A percentile compares a stretch with the other conserved stretches of the same genome.
Evolutionary conservation across 2,797 vertebrate species (phyloP).

Genomic region (Lates japonicus): DNA sequence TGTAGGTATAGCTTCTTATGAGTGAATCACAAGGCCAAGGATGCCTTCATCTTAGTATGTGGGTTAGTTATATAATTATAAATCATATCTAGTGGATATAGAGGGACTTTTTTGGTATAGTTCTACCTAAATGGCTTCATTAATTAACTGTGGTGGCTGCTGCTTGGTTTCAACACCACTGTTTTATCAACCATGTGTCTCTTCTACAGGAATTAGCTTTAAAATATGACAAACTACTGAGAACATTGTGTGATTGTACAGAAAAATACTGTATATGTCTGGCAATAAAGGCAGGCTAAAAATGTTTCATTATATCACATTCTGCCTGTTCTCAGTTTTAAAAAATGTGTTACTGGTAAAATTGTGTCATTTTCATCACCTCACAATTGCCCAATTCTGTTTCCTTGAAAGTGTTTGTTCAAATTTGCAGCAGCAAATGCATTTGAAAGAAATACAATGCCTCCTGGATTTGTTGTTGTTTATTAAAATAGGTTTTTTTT

Average conservation of each 20-base stretch:
- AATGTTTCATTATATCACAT: not conserved
- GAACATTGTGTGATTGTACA: not conserved
- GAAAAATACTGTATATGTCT: not conserved
- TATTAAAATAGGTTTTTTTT: not conserved
- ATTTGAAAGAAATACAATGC: not conserved
- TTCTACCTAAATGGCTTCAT: not conserved
- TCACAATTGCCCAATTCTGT: not conserved
- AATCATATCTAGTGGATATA: too few species aligned
- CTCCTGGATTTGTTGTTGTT: not conserved
- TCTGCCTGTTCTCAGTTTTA: not conserved
- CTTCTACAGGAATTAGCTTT: not conserved
- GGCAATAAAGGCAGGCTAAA: not conserved
- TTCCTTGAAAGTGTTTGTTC: too few species aligned
- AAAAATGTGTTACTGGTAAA: too few species aligned
- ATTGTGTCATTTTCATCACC: too few species aligned
- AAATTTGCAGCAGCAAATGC: not conserved
- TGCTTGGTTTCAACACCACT: not conserved
- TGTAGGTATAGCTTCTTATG: too few species aligned
- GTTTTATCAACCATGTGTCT: too few species aligned
- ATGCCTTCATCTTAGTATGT: not conserved
- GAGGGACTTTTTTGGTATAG: not conserved
- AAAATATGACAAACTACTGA: not conserved
- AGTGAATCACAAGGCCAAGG: too few species aligned
- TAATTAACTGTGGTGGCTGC: not conserved
- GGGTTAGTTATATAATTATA: not conserved